Evolutionary conservation across 92 coral and sea anemone genomes (phyloP).

Genomic region (Phenganax subtilis): DNA sequence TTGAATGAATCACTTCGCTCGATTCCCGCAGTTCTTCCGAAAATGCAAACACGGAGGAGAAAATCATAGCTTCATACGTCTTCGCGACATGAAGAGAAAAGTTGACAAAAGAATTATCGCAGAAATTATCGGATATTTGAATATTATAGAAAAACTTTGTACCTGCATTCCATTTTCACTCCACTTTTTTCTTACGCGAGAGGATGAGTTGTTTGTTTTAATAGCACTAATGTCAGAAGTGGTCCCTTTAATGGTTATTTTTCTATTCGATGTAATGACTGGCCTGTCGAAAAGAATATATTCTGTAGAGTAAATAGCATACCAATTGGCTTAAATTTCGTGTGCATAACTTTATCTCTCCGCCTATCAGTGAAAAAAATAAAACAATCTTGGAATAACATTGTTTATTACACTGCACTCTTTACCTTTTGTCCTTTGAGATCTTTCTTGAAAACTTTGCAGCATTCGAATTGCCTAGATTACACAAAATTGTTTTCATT

Average conservation of each 20-base stretch:
- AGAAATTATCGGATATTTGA: not conserved
- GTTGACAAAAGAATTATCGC: not conserved
- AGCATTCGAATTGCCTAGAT: not conserved
- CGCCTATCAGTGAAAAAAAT: not conserved
- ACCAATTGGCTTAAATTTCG: not conserved
- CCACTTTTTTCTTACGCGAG: constrained; percentile 8
- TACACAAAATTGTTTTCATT: not conserved
- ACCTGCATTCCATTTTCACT: constrained; percentile 24
- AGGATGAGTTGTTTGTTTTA: not conserved
- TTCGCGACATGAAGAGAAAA: not conserved
- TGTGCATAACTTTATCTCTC: not conserved
- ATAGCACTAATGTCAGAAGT: not conserved
- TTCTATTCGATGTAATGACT: not conserved
- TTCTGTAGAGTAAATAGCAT: no score
- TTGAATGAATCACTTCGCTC: constrained; percentile 7
- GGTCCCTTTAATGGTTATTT: not conserved
- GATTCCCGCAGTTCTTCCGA: constrained; percentile 34
- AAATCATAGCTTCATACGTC: constrained; percentile 29
- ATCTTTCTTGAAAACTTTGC: not conserved
- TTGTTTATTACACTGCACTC: not conserved
- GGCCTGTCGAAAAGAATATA: not conserved
- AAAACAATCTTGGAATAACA: not conserved
- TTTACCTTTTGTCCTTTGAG: not conserved
- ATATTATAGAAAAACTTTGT: not conserved
- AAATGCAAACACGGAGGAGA: constrained; percentile 29